Percentiles rank a stretch among this genome's conserved stretches.
Evolutionary conservation across 1,140 invertebrate genomes (phyloP).

Genomic region (Atta colombica): DNA sequence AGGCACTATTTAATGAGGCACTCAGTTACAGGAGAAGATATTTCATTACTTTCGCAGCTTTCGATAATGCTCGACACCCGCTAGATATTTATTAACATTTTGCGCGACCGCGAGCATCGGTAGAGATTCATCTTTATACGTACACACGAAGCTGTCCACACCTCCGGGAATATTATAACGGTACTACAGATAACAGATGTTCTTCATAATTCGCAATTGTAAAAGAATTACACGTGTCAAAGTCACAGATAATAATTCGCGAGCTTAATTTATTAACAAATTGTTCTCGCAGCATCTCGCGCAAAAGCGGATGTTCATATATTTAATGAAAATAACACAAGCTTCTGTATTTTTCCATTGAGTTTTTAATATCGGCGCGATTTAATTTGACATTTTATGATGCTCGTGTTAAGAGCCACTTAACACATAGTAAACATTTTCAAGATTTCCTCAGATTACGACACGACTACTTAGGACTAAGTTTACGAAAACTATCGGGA

Average conservation of each 20-base stretch:
- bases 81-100: constrained; percentile 56
- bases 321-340: background rate
- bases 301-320: background rate
- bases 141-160: constrained; percentile 46
- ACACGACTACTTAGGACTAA: constrained; percentile 33
- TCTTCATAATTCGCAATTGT: constrained; percentile 27
- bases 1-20: constrained; percentile 36
- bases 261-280: constrained; percentile 28
- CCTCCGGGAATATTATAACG: constrained; percentile 56
- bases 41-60: constrained; percentile 1
- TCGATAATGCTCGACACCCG: constrained; percentile 13
- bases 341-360: background rate
- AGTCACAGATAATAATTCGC: constrained; percentile 1
- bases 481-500: constrained; percentile 25
- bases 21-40: constrained; percentile 13
- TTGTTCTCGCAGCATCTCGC: background rate
- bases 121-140: constrained; percentile 45
- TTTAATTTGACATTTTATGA: constrained; percentile 47
- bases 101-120: constrained; percentile 23
- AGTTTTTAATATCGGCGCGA: constrained; percentile 13
- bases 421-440: constrained; percentile 53
- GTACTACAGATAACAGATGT: constrained; percentile 34
- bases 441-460: constrained; percentile 34
- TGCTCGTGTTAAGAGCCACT: constrained; percentile 43
- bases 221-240: constrained; percentile 24